Percentiles rank a stretch among this genome's conserved stretches.
phyloP scores from a whole-genome alignment of 2,113 vertebrate species.

The Ardeotis arabs region DNA sequence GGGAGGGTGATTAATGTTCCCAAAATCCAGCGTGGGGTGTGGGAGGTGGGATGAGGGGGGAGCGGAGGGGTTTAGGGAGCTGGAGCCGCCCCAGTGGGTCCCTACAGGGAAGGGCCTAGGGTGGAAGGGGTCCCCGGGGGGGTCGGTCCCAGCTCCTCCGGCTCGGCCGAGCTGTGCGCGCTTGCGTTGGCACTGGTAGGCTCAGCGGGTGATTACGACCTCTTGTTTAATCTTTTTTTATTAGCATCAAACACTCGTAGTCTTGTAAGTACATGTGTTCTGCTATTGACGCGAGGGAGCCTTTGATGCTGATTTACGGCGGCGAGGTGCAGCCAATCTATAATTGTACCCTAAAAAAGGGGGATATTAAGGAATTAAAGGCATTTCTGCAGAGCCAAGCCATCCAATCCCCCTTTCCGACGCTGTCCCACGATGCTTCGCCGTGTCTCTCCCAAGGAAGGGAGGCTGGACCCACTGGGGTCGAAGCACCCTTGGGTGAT shows the following conservation, averaged over 20 bases:
- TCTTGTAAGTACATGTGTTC: constrained; percentile 76
- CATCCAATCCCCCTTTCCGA: not conserved
- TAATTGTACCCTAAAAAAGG: constrained; percentile 72
- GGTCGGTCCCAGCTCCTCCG: not conserved
- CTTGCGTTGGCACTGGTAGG: constrained; percentile 55
- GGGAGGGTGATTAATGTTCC: constrained; percentile 56
- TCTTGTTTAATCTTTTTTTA: constrained; percentile 75
- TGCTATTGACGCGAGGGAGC: constrained; percentile 63
- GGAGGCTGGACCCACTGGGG: rapidly evolving
- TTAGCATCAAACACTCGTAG: constrained; percentile 76
- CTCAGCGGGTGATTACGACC: constrained; percentile 66
- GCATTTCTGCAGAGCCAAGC: constrained; percentile 30
- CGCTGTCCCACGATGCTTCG: rapidly evolving
- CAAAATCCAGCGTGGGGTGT: constrained; percentile 25
- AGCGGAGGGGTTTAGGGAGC: not conserved
- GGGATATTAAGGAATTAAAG: not conserved
- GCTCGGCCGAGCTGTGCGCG: not conserved
- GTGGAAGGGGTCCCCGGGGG: not conserved
- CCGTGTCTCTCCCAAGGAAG: not conserved
- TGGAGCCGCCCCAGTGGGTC: not conserved
- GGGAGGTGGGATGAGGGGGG: not conserved
- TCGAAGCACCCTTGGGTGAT: not conserved
- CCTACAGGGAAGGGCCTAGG: not conserved
- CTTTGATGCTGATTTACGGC: constrained; percentile 78
- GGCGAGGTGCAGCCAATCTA: constrained; percentile 63